Evolutionary conservation across 2,113 vertebrate species (phyloP).

Genomic region (Tretioscincus oriximinensis): DNA sequence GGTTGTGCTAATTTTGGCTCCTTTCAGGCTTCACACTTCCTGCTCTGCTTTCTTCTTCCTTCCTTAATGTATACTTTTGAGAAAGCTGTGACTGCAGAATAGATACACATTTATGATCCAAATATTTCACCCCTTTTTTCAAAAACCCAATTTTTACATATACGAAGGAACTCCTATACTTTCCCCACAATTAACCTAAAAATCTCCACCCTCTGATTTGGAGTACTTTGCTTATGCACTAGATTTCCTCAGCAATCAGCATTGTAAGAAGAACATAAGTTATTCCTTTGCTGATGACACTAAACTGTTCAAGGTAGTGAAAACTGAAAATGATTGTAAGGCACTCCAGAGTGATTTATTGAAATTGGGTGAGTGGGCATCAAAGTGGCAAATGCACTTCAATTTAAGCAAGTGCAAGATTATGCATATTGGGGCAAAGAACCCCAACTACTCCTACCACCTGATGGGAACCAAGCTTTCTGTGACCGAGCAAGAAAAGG

Average conservation of each 20-base stretch:
- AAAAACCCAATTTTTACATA: neutral
- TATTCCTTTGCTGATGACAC: too few species aligned
- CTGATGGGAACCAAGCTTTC: too few species aligned
- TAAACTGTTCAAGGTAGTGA: too few species aligned
- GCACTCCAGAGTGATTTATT: too few species aligned
- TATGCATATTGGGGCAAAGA: too few species aligned
- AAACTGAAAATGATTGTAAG: too few species aligned
- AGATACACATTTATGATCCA: neutral
- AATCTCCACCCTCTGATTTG: neutral
- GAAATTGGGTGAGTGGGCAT: too few species aligned
- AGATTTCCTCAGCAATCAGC: neutral
- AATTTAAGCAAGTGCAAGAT: too few species aligned
- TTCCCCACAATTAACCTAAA: neutral
- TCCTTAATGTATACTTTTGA: conserved; percentile 48
- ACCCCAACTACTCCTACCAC: too few species aligned
- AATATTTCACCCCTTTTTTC: neutral
- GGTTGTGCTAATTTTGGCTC: conserved; percentile 10
- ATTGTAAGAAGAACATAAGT: too few species aligned
- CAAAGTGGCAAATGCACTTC: too few species aligned
- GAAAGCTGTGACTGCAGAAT: conserved; percentile 18
- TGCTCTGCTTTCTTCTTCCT: conserved; percentile 31
- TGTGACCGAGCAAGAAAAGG: too few species aligned
- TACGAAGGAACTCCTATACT: neutral
- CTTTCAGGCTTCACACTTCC: conserved; percentile 20
- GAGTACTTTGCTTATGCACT: neutral